phyloP scores from a whole-genome alignment of 2,888 invertebrate genomes.

The Girardia tigrina region DNA sequence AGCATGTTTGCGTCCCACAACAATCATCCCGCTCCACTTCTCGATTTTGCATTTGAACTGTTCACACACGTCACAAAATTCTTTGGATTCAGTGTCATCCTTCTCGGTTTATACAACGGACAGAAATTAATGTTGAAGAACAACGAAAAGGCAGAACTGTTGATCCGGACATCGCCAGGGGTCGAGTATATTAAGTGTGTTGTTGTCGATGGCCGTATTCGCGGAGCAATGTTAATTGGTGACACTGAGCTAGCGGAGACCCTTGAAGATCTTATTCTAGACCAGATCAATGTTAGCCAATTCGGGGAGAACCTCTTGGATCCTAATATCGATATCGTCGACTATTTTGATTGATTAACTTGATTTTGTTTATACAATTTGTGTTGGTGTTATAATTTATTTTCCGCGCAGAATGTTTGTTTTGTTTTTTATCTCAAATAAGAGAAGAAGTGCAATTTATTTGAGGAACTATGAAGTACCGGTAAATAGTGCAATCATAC shows the following conservation, averaged over 20 bases:
- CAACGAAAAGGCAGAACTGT: conserved; percentile 60
- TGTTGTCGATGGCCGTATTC: conserved; percentile 65
- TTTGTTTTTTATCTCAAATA: no score
- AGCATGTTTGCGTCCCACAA: conserved; percentile 58
- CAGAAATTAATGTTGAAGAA: conserved; percentile 62
- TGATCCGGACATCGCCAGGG: conserved; percentile 63
- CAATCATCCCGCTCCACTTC: conserved; percentile 38
- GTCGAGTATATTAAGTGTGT: conserved; percentile 66
- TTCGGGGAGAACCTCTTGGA: conserved; percentile 82
- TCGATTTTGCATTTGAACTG: conserved; percentile 87
- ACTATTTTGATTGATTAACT: conserved; percentile 74
- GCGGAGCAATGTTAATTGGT: conserved; percentile 85
- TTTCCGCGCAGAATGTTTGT: neutral
- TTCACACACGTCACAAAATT: conserved; percentile 89
- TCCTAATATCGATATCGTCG: conserved; percentile 89
- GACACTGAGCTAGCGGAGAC: conserved; percentile 93
- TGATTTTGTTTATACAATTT: neutral
- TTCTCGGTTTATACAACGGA: conserved; percentile 63
- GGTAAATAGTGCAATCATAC: no score
- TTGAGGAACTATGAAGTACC: no score
- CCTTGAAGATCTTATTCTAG: conserved; percentile 87
- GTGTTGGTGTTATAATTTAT: neutral
- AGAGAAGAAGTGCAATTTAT: no score
- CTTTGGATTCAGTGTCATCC: conserved; percentile 68
- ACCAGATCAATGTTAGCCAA: conserved; percentile 72